Evolutionary conservation across 2,113 vertebrate genomes (phyloP), one percentile per base, ranked within the genome.

Genomic region (Sitta europaea): DNA sequence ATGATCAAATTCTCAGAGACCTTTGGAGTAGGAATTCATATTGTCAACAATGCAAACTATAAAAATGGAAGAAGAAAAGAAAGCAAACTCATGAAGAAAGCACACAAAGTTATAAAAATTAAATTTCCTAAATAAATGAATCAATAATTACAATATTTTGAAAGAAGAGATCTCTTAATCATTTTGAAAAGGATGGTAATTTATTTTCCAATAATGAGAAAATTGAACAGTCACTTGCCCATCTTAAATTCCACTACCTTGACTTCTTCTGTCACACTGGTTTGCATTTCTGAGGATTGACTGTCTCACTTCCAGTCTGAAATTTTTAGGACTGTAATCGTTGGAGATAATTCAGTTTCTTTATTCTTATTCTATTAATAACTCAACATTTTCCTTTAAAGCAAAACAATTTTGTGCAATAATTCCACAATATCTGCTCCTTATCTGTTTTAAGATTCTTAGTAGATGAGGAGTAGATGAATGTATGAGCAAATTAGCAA

Each of bases 151-250:
- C 4, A 6, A 6, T 13, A 65, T n/a, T 86, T 89, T 58, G 14
- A 51, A 77, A 59, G 14, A 77, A 24, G 0, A 27, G 1, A 4
- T 1, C 0, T 28, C 7, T n/a, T 43, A 35, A 47, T 20, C 22
- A 35, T 57, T 63, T 92, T 53, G 8, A 2, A 3, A 36, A 55
- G 17, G 11, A 17, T 22, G 8, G 29, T n/a, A 48, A 9, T 47
- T 2, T 0, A 14, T 57, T 66, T 79, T 66, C 45, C 21, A 91
- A 1, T 2, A 68, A 11, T 22, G 2, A 61, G 10, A 63, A 82
- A 65, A 38, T 5, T 63, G 18, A 42, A 3, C 16, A 59, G 12
- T 43, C 4, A 48, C 6, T 31, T 68, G 2, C 1, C 4, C 5
- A 27, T 45, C 27, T 70, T 35, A 50, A 58, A 76, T 80, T 66